phyloP scores from a whole-genome alignment of 1,140 invertebrate genomes.

The Camponotus floridanus region DNA sequence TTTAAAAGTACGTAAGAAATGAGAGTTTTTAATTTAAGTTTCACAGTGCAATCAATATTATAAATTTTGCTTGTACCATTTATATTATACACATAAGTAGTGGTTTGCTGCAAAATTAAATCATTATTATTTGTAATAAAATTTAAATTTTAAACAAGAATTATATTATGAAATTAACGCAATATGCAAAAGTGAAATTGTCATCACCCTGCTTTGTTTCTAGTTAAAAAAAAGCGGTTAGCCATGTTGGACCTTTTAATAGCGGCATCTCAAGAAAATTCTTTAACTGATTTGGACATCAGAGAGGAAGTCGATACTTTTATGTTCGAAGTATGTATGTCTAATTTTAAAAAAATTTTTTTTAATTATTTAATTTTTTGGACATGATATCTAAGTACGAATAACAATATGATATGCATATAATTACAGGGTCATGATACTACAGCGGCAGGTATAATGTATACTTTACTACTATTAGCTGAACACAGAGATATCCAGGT shows the following conservation, averaged over 20 bases:
- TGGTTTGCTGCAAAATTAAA: too few species aligned
- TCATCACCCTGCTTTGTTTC: background rate
- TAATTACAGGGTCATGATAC: slow-evolving; percentile 79
- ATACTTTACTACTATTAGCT: slow-evolving; percentile 90
- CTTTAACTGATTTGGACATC: slow-evolving; percentile 89
- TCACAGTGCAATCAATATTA: background rate
- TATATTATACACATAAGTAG: too few species aligned
- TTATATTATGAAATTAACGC: background rate
- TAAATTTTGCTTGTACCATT: background rate
- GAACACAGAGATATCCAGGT: slow-evolving; percentile 36
- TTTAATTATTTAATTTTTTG: too few species aligned
- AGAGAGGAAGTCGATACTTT: slow-evolving; percentile 93
- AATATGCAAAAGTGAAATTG: background rate
- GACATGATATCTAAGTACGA: too few species aligned
- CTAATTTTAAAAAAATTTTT: slow-evolving; percentile 89
- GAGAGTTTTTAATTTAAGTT: too few species aligned
- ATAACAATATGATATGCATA: too few species aligned
- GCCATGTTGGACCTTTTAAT: slow-evolving; percentile 94
- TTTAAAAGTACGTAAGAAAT: background rate
- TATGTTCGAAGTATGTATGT: slow-evolving; percentile 82
- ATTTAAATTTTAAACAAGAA: background rate
- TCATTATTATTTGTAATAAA: too few species aligned
- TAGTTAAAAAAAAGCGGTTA: slow-evolving; percentile 86
- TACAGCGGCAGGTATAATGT: slow-evolving; percentile 91
- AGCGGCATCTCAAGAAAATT: slow-evolving; percentile 86